Conservation (phyloP, 2,888 invertebrate genomes). For the Habroteleia sp. region DNA sequence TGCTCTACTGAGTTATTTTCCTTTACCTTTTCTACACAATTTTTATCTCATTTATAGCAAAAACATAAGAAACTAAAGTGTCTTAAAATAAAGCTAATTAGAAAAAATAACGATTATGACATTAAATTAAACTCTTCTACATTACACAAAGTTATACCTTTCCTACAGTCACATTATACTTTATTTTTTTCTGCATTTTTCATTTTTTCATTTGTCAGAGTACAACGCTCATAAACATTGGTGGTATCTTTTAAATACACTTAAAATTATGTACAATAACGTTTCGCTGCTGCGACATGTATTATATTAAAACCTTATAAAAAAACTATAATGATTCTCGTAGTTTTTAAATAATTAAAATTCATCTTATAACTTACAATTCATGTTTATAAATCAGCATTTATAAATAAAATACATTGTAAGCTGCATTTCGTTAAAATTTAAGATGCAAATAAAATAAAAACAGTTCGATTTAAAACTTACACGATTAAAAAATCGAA, state of each 20-base stretch:
- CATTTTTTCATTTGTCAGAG: slow-evolving; percentile 18
- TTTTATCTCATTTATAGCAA: background rate
- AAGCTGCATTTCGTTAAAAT: slow-evolving; percentile 41
- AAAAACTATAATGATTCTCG: slow-evolving; percentile 33
- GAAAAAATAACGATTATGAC: slow-evolving; percentile 5
- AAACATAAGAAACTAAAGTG: slow-evolving; percentile 2
- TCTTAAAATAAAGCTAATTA: slow-evolving; percentile 10
- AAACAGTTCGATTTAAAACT: slow-evolving; percentile 1
- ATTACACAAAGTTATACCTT: slow-evolving; percentile 44
- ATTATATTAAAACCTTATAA: slow-evolving; percentile 52
- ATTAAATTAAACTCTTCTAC: slow-evolving; percentile 41
- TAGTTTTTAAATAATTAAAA: slow-evolving; percentile 59
- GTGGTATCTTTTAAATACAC: slow-evolving; percentile 44
- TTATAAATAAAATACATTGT: slow-evolving; percentile 58
- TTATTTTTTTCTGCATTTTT: slow-evolving; percentile 19
- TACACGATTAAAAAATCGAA: slow-evolving; percentile 6
- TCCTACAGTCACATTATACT: slow-evolving; percentile 36
- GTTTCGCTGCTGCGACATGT: slow-evolving; percentile 23
- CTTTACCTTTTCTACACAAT: background rate
- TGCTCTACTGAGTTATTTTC: background rate
- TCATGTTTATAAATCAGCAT: slow-evolving; percentile 36
- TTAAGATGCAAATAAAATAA: slow-evolving; percentile 4
- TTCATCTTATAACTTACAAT: slow-evolving; percentile 42
- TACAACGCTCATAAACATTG: slow-evolving; percentile 16
- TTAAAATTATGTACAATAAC: slow-evolving; percentile 61